Evolutionary conservation across 2,888 invertebrate species (phyloP), one percentile per base, ranked within the genome.

Genomic region (Leptopilina drosophilae): DNA sequence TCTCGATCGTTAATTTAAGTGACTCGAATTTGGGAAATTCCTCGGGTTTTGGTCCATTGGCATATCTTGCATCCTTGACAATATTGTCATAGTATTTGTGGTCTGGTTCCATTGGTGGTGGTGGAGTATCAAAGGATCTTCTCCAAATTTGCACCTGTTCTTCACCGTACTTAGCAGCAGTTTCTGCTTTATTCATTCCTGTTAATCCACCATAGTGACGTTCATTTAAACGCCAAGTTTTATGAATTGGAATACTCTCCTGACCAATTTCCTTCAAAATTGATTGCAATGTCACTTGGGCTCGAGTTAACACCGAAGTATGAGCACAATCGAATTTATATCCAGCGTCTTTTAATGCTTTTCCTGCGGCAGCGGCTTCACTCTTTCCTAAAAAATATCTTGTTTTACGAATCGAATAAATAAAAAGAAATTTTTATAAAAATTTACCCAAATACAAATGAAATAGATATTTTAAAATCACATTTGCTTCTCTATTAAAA

Each of bases 151-250:
- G 95, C 9, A 97, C 96, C 93, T 96, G 96, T 75, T 95, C 95
- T 89, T 97, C 97, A 12, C 97, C 97, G 92, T 96, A 97, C 89
- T 96, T 96, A 77, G 95, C 95, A 76, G 97, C 97, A 26, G 97
- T 96, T 92, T 97, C 96, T 0, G 96, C 94, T 91, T 97, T 97
- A 89, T 97, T 96, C 81, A 96, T 93, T 2, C 97, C 97, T 12
- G 97, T 97, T 7, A 97, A 93, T 64, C 96, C 96, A 76, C 97
- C 97, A 87, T 97, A 97, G 89, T 97, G 97, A 80, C 97, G 94
- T 91, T 97, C 97, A 87, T 97, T 97, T 46, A 97, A 92, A 14
- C 97, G 94, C 97, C 97, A 97, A 11, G 96, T 95, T 88, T 95
- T 95, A 6, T 93, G 90, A 8, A 95, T 92, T 0, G 95, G 95